Evolutionary conservation across 1,140 invertebrate species (phyloP).

Genomic region (Drosophila elegans): DNA sequence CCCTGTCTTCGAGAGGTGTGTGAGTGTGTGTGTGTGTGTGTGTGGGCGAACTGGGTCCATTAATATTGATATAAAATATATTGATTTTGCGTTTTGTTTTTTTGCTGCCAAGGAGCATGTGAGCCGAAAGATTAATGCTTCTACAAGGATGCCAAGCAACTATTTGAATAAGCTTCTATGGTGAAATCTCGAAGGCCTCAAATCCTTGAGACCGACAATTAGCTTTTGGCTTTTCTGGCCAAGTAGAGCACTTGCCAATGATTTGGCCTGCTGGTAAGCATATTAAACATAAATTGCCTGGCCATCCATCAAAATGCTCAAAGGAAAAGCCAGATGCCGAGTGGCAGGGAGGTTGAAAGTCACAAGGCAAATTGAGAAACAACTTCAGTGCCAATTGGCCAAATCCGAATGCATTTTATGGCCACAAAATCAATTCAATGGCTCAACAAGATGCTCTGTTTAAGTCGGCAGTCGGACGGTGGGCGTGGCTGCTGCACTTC

Average conservation of each 20-base stretch:
- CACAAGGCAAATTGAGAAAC: slow-evolving; percentile 46
- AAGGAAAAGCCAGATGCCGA: neutral
- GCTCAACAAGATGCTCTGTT: slow-evolving; percentile 50
- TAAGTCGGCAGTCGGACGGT: slow-evolving; percentile 14
- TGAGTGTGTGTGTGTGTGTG: slow-evolving; percentile 3
- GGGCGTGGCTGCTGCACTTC: slow-evolving; percentile 40
- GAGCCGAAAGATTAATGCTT: slow-evolving; percentile 44
- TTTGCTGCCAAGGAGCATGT: slow-evolving; percentile 21
- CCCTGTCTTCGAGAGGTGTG: slow-evolving; percentile 11
- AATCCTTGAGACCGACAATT: slow-evolving; percentile 26
- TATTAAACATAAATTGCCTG: slow-evolving; percentile 50
- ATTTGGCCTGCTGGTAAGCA: slow-evolving; percentile 41
- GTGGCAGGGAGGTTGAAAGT: neutral
- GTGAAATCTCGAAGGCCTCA: slow-evolving; percentile 1
- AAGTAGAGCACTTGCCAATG: slow-evolving; percentile 25
- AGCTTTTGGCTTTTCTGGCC: slow-evolving; percentile 34
- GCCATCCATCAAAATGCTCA: slow-evolving; percentile 42
- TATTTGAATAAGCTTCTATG: slow-evolving; percentile 23
- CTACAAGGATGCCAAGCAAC: slow-evolving; percentile 8
- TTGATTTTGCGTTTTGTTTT: slow-evolving; percentile 61
- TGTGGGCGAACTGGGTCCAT: slow-evolving; percentile 45
- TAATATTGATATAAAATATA: slow-evolving; percentile 65
- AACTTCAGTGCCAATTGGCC: slow-evolving; percentile 44
- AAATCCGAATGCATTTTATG: slow-evolving; percentile 63
- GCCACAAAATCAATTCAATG: slow-evolving; percentile 65